Conservation (phyloP, 2,113 vertebrate genomes). For the Myxocyprinus asiaticus region DNA sequence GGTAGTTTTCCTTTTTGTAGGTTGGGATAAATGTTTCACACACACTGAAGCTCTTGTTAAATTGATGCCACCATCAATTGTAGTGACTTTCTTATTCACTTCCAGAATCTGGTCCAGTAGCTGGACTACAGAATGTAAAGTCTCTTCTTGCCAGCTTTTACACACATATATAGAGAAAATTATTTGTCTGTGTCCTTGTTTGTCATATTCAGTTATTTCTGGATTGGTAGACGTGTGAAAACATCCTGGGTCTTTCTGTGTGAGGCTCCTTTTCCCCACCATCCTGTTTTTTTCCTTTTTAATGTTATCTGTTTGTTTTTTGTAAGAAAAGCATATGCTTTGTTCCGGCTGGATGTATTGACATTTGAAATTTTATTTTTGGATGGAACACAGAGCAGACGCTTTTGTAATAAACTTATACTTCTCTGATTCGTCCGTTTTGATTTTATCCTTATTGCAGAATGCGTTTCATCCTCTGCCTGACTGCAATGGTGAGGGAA, state of each 20-base stretch:
- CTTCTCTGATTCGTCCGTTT: constrained; percentile 14
- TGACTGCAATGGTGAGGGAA: not conserved
- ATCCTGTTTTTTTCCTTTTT: constrained; percentile 60
- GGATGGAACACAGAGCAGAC: constrained; percentile 52
- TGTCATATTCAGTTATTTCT: constrained; percentile 1
- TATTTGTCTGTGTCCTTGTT: constrained; percentile 52
- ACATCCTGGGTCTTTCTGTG: constrained; percentile 3
- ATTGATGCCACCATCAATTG: constrained; percentile 57
- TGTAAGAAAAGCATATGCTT: constrained; percentile 57
- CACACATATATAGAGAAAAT: constrained; percentile 41
- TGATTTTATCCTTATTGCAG: constrained; percentile 24
- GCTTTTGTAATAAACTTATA: constrained; percentile 57
- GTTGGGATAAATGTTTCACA: not conserved
- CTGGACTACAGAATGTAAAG: constrained; percentile 73
- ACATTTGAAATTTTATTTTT: constrained; percentile 47
- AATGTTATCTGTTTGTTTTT: constrained; percentile 65
- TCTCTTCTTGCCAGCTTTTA: constrained; percentile 50
- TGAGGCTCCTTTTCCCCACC: constrained; percentile 37
- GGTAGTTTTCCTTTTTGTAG: not conserved
- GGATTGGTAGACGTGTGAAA: no score
- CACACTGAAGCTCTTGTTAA: constrained; percentile 3
- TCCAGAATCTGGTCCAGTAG: constrained; percentile 51
- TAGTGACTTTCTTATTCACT: constrained; percentile 53
- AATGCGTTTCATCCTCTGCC: not conserved
- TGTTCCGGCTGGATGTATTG: constrained; percentile 53